Evolutionary conservation across 1,140 invertebrate genomes (phyloP).

Genomic region (Drosophila kikkawai): DNA sequence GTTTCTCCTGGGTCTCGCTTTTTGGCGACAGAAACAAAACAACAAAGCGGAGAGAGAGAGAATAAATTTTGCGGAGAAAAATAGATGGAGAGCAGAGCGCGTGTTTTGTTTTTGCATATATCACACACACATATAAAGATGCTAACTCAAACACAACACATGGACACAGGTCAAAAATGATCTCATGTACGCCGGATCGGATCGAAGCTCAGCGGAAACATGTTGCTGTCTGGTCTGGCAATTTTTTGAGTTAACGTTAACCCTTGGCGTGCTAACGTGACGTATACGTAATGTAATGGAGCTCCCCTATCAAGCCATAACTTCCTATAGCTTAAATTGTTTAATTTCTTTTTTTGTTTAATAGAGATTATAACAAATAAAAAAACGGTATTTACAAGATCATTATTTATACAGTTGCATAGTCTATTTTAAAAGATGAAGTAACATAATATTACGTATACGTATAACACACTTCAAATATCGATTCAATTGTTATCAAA

Average conservation of each 20-base stretch:
- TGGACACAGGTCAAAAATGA: constrained; percentile 61
- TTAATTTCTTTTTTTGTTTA: too few species aligned
- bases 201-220: constrained; percentile 49
- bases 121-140: constrained; percentile 1
- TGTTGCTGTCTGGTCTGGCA: constrained; percentile 55
- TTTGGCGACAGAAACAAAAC: constrained; percentile 42
- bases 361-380: not conserved
- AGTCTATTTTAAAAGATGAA: not conserved
- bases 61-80: constrained; percentile 1
- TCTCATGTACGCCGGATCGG: constrained; percentile 69
- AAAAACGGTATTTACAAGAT: not conserved
- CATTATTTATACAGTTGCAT: not conserved
- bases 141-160: not conserved
- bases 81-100: constrained; percentile 26
- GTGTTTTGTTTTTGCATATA: constrained; percentile 76
- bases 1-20: constrained; percentile 48
- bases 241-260: constrained; percentile 23
- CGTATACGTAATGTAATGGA: constrained; percentile 1
- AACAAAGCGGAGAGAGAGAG: constrained; percentile 4
- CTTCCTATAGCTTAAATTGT: too few species aligned
- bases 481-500: not conserved
- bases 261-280: constrained; percentile 3
- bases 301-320: not conserved
- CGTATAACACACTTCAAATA: not conserved
- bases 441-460: not conserved